These are phyloP conservation scores for Haliclona indistincta DNA, from an alignment of 37 sponge, comb jelly and placozoan species.

Conservation along the genomic window DNA sequence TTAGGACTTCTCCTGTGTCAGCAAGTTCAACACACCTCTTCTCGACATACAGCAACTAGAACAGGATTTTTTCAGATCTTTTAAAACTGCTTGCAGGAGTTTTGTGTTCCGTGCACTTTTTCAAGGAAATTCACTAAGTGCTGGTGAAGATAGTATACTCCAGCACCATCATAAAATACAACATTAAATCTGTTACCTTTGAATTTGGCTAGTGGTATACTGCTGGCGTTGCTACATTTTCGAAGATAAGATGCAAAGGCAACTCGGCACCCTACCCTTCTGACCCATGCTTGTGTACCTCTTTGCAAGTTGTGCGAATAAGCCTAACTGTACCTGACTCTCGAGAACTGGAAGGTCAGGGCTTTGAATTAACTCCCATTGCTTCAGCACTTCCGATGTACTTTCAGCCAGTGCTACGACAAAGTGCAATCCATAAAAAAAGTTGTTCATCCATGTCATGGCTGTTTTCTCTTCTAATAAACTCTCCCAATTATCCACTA, in stretches of 20 bases:
- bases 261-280: conserved; percentile 9
- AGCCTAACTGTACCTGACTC: conserved; percentile 36
- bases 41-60: no score
- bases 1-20: no score
- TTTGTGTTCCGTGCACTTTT: conserved; percentile 4
- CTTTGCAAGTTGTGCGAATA: conserved; percentile 44
- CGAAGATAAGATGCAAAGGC: conserved; percentile 12
- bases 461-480: conserved; percentile 7
- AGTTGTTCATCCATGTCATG: conserved; percentile 21
- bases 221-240: conserved; percentile 1
- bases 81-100: conserved; percentile 15
- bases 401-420: conserved; percentile 44
- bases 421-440: conserved; percentile 56
- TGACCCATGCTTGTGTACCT: conserved; percentile 29
- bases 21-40: no score
- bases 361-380: conserved; percentile 30
- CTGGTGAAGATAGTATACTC: conserved; percentile 16
- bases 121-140: conserved; percentile 10
- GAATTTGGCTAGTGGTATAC: conserved; percentile 29
- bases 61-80: conserved; percentile 14
- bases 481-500: conserved; percentile 11
- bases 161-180: conserved; percentile 43
- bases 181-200: conserved; percentile 17
- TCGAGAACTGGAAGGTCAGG: neutral
- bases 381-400: conserved; percentile 12